Conservation (phyloP, 2,797 vertebrate species). For the Parotocinclus haroldoi region DNA sequence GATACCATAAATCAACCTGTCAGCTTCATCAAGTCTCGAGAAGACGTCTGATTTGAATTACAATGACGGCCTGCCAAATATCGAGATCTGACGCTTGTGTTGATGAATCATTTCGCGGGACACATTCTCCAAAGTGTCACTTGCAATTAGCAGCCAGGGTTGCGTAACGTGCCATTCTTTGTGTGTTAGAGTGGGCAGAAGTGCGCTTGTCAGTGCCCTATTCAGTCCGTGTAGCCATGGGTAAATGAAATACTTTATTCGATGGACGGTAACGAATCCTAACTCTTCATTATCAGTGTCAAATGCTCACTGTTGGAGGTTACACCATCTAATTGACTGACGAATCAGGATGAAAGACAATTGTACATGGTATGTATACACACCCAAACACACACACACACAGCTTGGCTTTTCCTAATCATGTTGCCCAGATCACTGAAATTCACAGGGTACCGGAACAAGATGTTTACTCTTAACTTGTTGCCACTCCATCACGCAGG, state of each 20-base stretch:
- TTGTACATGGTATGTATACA: no score
- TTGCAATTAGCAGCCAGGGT: conserved; percentile 79
- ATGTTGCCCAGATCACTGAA: no score
- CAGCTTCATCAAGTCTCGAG: not conserved
- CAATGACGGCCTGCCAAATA: conserved; percentile 62
- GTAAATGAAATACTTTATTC: conserved; percentile 26
- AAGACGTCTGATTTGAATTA: conserved; percentile 60
- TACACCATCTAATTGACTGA: not conserved
- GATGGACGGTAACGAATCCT: conserved; percentile 17
- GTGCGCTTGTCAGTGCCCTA: conserved; percentile 26
- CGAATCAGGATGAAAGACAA: not conserved
- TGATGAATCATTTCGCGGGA: conserved; percentile 79
- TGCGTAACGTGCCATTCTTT: conserved; percentile 76
- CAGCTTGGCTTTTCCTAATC: no score
- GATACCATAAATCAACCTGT: not conserved
- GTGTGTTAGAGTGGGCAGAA: conserved; percentile 51
- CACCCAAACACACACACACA: no score
- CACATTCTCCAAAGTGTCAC: conserved; percentile 78
- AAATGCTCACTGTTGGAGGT: not conserved
- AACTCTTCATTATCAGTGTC: conserved; percentile 14
- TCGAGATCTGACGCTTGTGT: conserved; percentile 72
- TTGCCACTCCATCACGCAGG: no score
- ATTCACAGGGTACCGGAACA: no score
- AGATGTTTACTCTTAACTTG: no score
- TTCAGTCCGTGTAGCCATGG: conserved; percentile 25